phyloP scores from a whole-genome alignment of 2,888 invertebrate species.

The Coleophora deauratella region DNA sequence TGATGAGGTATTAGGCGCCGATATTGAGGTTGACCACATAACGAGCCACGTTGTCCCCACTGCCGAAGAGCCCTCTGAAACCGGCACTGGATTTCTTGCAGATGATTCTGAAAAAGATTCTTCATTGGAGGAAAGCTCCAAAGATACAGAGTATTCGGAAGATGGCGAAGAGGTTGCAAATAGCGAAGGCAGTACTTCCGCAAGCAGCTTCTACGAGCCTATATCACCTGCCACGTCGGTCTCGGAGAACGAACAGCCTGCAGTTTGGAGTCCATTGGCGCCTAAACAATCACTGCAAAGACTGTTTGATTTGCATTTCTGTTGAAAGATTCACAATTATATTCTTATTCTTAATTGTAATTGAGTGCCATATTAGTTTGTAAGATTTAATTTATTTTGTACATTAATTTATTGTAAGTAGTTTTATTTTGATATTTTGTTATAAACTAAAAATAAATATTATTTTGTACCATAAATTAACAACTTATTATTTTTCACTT shows the following conservation, averaged over 20 bases:
- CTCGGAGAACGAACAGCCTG: slow-evolving; percentile 22
- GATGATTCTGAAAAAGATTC: too few species aligned
- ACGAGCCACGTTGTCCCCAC: too few species aligned
- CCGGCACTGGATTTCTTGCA: neutral
- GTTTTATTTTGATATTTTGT: too few species aligned
- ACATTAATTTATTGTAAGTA: neutral
- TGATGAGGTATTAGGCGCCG: slow-evolving; percentile 15
- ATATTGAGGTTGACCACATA: neutral
- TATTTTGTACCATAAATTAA: too few species aligned
- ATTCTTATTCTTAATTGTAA: too few species aligned
- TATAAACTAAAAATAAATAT: too few species aligned
- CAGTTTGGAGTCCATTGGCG: slow-evolving; percentile 17
- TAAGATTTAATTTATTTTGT: neutral
- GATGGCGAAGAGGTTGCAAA: neutral
- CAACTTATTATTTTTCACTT: too few species aligned
- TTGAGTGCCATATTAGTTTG: neutral
- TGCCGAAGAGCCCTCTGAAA: too few species aligned
- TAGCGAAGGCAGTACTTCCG: slow-evolving; percentile 11
- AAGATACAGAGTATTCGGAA: too few species aligned
- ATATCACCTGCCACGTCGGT: slow-evolving; percentile 39
- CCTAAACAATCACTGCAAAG: slow-evolving; percentile 23
- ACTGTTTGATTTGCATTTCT: slow-evolving; percentile 25
- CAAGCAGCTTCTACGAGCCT: slow-evolving; percentile 33
- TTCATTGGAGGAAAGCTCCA: too few species aligned
- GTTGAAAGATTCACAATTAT: slow-evolving; percentile 2